Base-by-base conservation (phyloP, 2,797 vertebrate species). In the Alauda arvensis region DNA sequence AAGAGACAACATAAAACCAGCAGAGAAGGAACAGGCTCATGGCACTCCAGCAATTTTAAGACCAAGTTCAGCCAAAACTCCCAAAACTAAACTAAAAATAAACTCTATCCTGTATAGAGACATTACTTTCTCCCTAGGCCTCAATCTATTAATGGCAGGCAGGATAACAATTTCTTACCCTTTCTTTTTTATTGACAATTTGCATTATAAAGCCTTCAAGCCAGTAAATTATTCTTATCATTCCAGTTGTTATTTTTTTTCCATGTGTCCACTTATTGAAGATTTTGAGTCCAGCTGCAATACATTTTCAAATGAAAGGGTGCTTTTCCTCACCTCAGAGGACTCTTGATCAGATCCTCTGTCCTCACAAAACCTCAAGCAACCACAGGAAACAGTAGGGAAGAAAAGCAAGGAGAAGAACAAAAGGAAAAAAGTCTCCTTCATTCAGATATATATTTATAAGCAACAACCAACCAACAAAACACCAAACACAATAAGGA, bases 341-440 rank as follows among this genome's bases (percentile, higher is more conserved):
- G 56, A 49, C 51, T 77, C 57, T 34, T 33, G 55, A 70, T 7
- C 21, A 85, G 56, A 69, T 57, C 29, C 14, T 49, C 23, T 83
- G 45, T 87, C 68, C 74, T 92, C 53, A 72, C 40, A 77, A 93
- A 77, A 85, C 56, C 63, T 87, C 45, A 52, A 53, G 46, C 17
- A 67, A 68, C 26, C 1, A 0, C 57, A 85, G 29, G 26, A 55
- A 85, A 71, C 24, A 46, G 28, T 2, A 40, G 31, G n/a, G 29
- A 84, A 70, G 37, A 17, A 78, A 83, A 74, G 14, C 6, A 5
- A 65, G 10, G 7, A 63, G 29, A 74, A 34, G 12, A 87, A 53
- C 13, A 60, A 75, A 65, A 31, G 26, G 28, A 1, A 3, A 28
- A 40, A 66, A 9, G 7, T 48, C 48, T 86, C 6, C 20, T 52